Conservation (phyloP, 1,140 invertebrate species). For the Drosophila navojoa region DNA sequence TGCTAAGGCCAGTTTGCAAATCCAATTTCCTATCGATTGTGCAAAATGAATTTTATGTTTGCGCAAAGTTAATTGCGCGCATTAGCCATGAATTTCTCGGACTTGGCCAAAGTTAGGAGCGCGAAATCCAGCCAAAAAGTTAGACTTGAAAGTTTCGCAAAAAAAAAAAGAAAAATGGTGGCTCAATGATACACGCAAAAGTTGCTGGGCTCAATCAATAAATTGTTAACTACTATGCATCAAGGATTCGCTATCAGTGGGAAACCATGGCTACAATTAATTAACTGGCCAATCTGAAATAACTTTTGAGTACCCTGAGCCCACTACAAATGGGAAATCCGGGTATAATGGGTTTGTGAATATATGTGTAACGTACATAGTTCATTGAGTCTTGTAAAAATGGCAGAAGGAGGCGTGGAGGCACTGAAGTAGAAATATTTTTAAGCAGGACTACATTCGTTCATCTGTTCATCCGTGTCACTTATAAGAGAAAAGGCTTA, state of each 20-base stretch:
- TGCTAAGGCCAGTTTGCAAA: constrained; percentile 47
- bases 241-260: too few species aligned
- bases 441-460: too few species aligned
- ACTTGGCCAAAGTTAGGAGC: constrained; percentile 15
- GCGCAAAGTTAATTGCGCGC: constrained; percentile 28
- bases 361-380: too few species aligned
- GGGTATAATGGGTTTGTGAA: too few species aligned
- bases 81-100: constrained; percentile 26
- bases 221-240: constrained; percentile 4
- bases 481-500: too few species aligned
- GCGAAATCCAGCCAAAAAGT: constrained; percentile 23
- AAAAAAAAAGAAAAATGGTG: background rate
- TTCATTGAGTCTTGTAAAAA: too few species aligned
- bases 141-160: background rate
- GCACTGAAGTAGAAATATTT: too few species aligned
- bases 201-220: constrained; percentile 11
- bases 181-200: constrained; percentile 10
- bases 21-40: constrained; percentile 26
- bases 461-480: too few species aligned
- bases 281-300: too few species aligned
- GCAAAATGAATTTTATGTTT: constrained; percentile 16
- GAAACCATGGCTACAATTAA: background rate
- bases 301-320: too few species aligned
- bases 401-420: too few species aligned
- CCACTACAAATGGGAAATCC: too few species aligned